These are phyloP conservation scores for Pogonocherus hispidulus DNA, from an alignment of 2,888 invertebrate genomes.

Conservation along the genomic window DNA sequence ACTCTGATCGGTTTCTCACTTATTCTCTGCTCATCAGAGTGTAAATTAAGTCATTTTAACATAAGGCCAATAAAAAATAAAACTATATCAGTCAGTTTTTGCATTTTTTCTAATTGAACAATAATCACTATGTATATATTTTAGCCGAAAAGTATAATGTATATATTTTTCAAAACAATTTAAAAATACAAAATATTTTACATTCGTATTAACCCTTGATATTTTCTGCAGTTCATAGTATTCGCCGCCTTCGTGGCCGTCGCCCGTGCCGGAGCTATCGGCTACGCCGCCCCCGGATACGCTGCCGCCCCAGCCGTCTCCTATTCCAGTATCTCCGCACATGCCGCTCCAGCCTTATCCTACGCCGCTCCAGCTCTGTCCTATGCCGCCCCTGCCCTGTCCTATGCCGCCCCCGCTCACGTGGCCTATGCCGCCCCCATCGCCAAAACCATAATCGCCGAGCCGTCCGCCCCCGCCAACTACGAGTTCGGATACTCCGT, in stretches of 20 bases:
- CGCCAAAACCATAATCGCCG: constrained; percentile 67
- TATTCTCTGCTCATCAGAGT: too few species aligned
- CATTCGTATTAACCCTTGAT: not conserved
- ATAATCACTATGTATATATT: too few species aligned
- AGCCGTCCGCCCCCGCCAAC: constrained; percentile 18
- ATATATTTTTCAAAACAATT: too few species aligned
- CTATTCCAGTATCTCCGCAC: constrained; percentile 66
- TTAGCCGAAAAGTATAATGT: too few species aligned
- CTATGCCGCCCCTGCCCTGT: constrained; percentile 5
- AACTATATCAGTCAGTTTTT: too few species aligned
- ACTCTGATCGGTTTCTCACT: too few species aligned
- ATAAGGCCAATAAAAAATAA: too few species aligned
- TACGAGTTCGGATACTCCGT: constrained; percentile 52
- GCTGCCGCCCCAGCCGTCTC: constrained; percentile 64
- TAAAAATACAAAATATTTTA: too few species aligned
- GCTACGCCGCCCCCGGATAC: constrained; percentile 66
- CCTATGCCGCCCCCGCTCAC: constrained; percentile 49
- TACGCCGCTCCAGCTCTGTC: constrained; percentile 56
- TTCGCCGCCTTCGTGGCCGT: constrained; percentile 52
- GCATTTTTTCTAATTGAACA: too few species aligned
- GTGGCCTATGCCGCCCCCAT: constrained; percentile 63
- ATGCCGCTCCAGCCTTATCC: too few species aligned
- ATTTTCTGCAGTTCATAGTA: constrained; percentile 49
- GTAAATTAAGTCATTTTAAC: too few species aligned
- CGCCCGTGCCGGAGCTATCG: constrained; percentile 61